Percentiles rank a stretch among this genome's conserved stretches.
Evolutionary conservation across 92 coral and sea anemone genomes (phyloP).

Genomic region (Palythoa heliodiscus): DNA sequence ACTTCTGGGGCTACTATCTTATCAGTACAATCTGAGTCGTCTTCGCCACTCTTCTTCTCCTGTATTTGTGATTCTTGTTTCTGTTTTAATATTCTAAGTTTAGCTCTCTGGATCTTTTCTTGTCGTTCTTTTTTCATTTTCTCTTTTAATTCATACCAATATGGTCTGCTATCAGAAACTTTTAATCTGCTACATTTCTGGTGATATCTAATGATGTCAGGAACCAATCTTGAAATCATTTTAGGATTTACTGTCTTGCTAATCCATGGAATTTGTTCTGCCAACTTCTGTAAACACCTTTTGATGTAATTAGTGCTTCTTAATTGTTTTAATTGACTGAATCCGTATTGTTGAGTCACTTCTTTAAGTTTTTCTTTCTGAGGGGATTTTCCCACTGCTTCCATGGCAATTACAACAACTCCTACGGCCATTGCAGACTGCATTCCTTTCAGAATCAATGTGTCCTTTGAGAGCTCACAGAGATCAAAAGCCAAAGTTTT

Average conservation of each 20-base stretch:
- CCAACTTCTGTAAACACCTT: conserved; percentile 51
- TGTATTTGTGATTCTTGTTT: background rate
- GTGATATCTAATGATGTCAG: conserved; percentile 59
- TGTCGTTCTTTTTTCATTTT: conserved; percentile 32
- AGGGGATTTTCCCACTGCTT: conserved; percentile 19
- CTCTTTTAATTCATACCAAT: conserved; percentile 53
- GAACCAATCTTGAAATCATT: conserved; percentile 49
- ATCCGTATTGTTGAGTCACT: background rate
- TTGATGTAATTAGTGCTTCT: background rate
- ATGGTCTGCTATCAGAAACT: conserved; percentile 45
- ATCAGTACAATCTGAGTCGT: background rate
- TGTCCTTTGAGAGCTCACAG: conserved; percentile 45
- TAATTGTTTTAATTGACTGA: background rate
- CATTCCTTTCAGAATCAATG: conserved; percentile 8
- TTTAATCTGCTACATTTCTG: conserved; percentile 47
- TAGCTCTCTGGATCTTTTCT: conserved; percentile 56
- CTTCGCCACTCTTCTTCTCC: background rate
- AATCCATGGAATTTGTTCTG: conserved; percentile 77
- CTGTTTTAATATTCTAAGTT: conserved; percentile 42
- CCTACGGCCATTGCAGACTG: conserved; percentile 36
- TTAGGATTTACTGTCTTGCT: conserved; percentile 31
- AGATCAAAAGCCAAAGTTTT: conserved; percentile 54
- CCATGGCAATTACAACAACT: conserved; percentile 21
- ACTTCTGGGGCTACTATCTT: background rate
- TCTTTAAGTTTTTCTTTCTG: conserved; percentile 16